A percentile compares a stretch with the other conserved stretches of the same genome.
These are phyloP conservation scores for Tanytarsus gracilentus DNA, from an alignment of 2,888 invertebrate genomes.

Conservation along the genomic window DNA sequence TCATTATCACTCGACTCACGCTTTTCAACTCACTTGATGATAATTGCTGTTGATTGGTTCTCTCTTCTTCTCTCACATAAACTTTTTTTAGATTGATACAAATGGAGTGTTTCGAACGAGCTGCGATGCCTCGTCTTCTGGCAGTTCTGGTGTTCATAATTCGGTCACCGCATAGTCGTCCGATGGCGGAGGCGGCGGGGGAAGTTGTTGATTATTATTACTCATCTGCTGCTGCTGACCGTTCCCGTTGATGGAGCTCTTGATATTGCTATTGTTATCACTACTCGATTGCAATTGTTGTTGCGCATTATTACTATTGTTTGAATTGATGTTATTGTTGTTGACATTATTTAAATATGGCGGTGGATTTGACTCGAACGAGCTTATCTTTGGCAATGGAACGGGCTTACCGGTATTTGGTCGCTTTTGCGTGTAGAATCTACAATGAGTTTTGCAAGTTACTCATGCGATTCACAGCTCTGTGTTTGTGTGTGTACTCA, in stretches of 20 bases:
- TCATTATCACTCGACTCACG: background rate
- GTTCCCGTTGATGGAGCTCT: constrained; percentile 17
- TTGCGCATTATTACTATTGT: background rate
- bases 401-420: constrained; percentile 43
- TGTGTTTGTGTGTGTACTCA: background rate
- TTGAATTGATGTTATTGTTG: background rate
- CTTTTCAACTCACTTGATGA: background rate
- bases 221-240: constrained; percentile 33
- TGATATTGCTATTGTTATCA: constrained; percentile 29
- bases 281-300: constrained; percentile 13
- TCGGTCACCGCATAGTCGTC: constrained; percentile 44
- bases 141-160: constrained; percentile 37
- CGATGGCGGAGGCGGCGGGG: constrained; percentile 32
- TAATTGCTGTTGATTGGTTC: background rate
- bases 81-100: constrained; percentile 17
- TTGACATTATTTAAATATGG: constrained; percentile 5
- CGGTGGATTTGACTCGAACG: constrained; percentile 19
- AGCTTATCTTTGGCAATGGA: constrained; percentile 42
- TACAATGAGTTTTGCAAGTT: background rate
- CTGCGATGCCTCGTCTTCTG: constrained; percentile 8
- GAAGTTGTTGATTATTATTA: too few species aligned
- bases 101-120: constrained; percentile 21
- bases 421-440: constrained; percentile 27
- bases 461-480: background rate
- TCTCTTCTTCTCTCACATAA: background rate